Base-by-base conservation (phyloP, 2,888 invertebrate species). In the Latrodectus elegans region DNA sequence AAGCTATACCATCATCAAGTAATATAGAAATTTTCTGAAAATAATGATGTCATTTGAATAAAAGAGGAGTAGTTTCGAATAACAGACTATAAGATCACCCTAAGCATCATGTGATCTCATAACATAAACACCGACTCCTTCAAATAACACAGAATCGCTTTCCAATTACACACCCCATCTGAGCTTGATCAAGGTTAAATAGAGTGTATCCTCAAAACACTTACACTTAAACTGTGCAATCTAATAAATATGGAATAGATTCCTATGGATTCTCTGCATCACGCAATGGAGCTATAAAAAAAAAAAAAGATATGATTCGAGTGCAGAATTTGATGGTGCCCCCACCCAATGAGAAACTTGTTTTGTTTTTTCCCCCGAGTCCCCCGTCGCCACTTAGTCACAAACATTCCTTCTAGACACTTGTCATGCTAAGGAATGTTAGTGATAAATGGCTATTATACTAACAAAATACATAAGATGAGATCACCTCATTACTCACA, bases 301-400 rank as follows among this genome's bases (percentile, higher is more conserved):
- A n/a, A n/a, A n/a, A 38, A 38, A 38, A 38, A 38, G 38, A 38
- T 38, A 38, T 38, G 38, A 38, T 4, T 38, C 38, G 38, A 38
- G 38, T 38, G 38, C 38, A 38, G 38, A 60, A n/a, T 60, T 60
- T n/a, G 60, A 60, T 60, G n/a, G 60, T n/a, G 4, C 14, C n/a
- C 60, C 60, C 60, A 12, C 12, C 60, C 60, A 12, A 15, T n/a
- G 60, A n/a, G 12, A n/a, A 60, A 15, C 60, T 60, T 60, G 60
- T 60, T 15, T 60, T 60, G 12, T 55, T 60, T 60, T 60, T 60
- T 15, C 60, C 11, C 11, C 60, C 38, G 38, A 38, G 38, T 38
- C 38, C 60, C 60, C 60, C 60, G n/a, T 60, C 12, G 60, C 60
- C n/a, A 60, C n/a, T 60, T 60, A 60, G 60, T 60, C 60, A 60